Conservation (phyloP, 1,140 invertebrate genomes). For the Stratiolaelaps scimitus region DNA sequence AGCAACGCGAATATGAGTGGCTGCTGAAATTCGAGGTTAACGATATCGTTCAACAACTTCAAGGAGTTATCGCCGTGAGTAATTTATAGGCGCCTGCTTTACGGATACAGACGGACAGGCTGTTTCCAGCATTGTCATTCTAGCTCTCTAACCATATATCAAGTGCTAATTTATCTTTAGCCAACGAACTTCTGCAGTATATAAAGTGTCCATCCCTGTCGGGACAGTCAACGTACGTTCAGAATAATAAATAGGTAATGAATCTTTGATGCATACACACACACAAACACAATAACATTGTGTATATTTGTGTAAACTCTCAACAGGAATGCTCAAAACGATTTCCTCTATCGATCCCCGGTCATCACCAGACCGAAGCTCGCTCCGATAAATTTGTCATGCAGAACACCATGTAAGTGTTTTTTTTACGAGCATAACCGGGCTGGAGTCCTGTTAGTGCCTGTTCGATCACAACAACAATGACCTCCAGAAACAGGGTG, state of each 20-base stretch:
- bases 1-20: constrained; percentile 91
- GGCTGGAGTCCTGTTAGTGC: background rate
- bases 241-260: no score
- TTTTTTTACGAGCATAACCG: background rate
- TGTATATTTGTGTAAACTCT: background rate
- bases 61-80: constrained; percentile 62
- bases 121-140: no score
- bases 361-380: constrained; percentile 20
- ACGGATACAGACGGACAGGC: no score
- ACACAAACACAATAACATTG: no score
- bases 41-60: constrained; percentile 65
- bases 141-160: no score
- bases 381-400: constrained; percentile 20
- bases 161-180: no score
- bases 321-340: constrained; percentile 12
- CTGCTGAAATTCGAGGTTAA: constrained; percentile 75
- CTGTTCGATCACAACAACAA: background rate
- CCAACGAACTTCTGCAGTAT: no score
- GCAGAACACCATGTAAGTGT: constrained; percentile 21
- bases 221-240: no score
- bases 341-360: constrained; percentile 26
- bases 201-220: no score
- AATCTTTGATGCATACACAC: no score
- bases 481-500: background rate
- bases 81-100: no score